Base-by-base conservation (phyloP, 2,888 invertebrate species). In the Bellardia pandia region DNA sequence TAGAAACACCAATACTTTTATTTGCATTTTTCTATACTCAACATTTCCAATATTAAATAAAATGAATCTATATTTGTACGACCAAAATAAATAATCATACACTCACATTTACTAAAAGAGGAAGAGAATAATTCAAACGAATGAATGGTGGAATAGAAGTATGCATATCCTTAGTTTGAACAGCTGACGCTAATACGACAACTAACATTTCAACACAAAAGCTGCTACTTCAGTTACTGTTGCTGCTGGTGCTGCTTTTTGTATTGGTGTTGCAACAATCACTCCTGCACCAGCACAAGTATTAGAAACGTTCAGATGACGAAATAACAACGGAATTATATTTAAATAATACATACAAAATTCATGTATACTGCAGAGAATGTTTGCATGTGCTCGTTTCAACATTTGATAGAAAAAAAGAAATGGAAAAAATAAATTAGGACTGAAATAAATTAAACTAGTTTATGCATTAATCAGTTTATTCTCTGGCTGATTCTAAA, bases 171-270 rank as follows among this genome's bases (percentile, higher is more conserved):
- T 56, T 56, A 81, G 62, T 87, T 81, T 85, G 64, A 75, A 75
- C 85, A 87, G 69, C 77, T 87, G 87, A 87, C 85, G 85, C 69
- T 87, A 81, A 87, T 81, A 64, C 87, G 87, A 87, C 85, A 87
- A 78, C 80, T 74, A 77, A 85, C 62, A 72, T 85, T 87, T 87
- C 13, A 77, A 56, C 42, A 62, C 69, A 77, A 53, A 85, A 80
- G 56, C 74, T 60, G 42, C 45, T 79, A 14, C 45, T 79, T 42
- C 51, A 48, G 16, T 23, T 69, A n/a, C 48, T 33, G 48, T 4
- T 48, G 42, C 9, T 71, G 53, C 0, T 23, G 48, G 0, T 80
- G 40, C 13, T 51, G 5, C 11, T 13, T 23, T 45, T 56, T 16
- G 33, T 16, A 33, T 33, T 66, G 64, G 11, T 37, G 62, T 30